Evolutionary conservation across 2,113 vertebrate genomes (phyloP).

Genomic region (Odocoileus virginianus): DNA sequence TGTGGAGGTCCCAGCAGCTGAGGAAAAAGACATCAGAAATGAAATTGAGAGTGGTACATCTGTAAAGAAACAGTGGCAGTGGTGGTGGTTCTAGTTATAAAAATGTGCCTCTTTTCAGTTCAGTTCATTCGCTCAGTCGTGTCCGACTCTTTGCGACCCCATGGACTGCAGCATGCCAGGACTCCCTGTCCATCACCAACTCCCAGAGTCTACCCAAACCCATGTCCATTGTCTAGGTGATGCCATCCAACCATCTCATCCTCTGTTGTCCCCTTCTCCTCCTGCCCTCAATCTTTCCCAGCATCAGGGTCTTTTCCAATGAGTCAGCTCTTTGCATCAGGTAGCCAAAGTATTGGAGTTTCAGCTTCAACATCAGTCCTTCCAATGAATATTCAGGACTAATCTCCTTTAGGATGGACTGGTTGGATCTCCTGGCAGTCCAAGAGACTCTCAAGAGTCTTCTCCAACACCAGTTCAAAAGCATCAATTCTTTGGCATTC

Average conservation of each 20-base stretch:
- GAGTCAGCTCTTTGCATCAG: background rate
- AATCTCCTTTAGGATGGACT: background rate
- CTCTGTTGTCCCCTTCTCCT: background rate
- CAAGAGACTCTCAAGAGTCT: background rate
- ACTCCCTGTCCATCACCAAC: background rate
- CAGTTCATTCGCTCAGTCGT: rapidly evolving
- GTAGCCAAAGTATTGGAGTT: background rate
- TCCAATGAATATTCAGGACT: background rate
- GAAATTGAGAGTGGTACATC: background rate
- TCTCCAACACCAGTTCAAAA: background rate
- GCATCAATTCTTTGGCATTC: background rate
- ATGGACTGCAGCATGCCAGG: background rate
- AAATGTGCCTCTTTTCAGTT: background rate
- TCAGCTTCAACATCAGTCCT: background rate
- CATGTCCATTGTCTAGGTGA: background rate
- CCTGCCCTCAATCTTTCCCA: background rate
- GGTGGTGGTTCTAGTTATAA: background rate
- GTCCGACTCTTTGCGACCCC: background rate
- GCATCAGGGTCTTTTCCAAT: background rate
- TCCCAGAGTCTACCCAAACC: background rate
- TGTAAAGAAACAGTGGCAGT: background rate
- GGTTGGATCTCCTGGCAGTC: background rate
- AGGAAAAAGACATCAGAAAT: background rate
- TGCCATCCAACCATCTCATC: background rate
- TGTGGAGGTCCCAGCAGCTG: background rate